These are phyloP conservation scores for Copidosoma aretas DNA, from an alignment of 2,888 invertebrate genomes.

Conservation along the genomic window DNA sequence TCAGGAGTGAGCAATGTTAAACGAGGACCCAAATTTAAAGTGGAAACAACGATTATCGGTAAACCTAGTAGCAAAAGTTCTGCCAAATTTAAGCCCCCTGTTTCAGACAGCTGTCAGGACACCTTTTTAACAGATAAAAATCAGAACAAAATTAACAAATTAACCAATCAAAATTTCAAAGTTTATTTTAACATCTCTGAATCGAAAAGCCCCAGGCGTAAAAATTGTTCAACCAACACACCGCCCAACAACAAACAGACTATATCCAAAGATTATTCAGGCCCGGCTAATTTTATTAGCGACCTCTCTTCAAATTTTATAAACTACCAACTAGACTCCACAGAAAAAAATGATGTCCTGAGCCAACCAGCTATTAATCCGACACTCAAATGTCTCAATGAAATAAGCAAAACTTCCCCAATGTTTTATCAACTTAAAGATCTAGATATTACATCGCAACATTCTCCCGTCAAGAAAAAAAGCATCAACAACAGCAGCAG, in stretches of 20 bases:
- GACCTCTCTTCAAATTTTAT: conserved; percentile 47
- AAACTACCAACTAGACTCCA: conserved; percentile 41
- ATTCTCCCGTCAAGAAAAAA: conserved; percentile 20
- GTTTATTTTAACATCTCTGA: conserved; percentile 39
- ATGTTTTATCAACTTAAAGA: conserved; percentile 1
- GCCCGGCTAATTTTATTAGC: conserved; percentile 44
- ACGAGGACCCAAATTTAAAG: conserved; percentile 4
- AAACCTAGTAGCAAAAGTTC: neutral
- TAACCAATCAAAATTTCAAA: conserved; percentile 39
- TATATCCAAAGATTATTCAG: conserved; percentile 44
- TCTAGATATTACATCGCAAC: conserved; percentile 41
- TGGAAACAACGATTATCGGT: conserved; percentile 6
- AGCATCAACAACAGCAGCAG: neutral
- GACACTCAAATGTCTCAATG: conserved; percentile 43
- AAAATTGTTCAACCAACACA: conserved; percentile 34
- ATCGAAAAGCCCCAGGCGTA: conserved; percentile 32
- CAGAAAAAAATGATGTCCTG: conserved; percentile 12
- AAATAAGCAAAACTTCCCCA: conserved; percentile 27
- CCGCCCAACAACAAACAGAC: conserved; percentile 45
- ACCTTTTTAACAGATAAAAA: conserved; percentile 7
- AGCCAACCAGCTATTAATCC: conserved; percentile 38
- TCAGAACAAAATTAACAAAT: conserved; percentile 34
- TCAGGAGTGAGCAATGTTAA: conserved; percentile 39
- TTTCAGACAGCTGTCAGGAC: neutral
- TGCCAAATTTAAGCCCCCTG: neutral